phyloP scores from a whole-genome alignment of 2,797 vertebrate genomes.

The Mallotus villosus region DNA sequence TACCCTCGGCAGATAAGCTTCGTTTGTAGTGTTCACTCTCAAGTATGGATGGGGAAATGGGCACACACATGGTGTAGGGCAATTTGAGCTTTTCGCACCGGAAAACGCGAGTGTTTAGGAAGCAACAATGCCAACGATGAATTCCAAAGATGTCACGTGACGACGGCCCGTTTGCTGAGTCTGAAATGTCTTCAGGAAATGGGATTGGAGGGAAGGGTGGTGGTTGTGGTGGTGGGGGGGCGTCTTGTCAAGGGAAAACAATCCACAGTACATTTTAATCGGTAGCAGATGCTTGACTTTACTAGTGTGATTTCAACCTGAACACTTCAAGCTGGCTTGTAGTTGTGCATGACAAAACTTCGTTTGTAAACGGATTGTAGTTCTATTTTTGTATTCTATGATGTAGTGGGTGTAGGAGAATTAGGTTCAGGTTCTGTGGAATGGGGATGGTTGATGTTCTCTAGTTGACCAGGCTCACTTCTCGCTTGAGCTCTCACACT shows the following conservation, averaged over 20 bases:
- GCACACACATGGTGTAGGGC: too few species aligned
- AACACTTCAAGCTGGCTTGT: neutral
- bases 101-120: too few species aligned
- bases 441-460: too few species aligned
- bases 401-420: too few species aligned
- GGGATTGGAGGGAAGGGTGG: constrained; percentile 25
- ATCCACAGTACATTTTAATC: neutral
- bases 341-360: neutral
- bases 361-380: too few species aligned
- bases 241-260: neutral
- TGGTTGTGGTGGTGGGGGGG: neutral
- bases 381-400: too few species aligned
- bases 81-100: too few species aligned
- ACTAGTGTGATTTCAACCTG: neutral
- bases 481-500: too few species aligned
- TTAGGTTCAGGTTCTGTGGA: too few species aligned
- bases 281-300: neutral
- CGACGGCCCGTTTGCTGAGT: constrained; percentile 41
- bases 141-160: constrained; percentile 16
- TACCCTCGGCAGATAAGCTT: neutral
- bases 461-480: too few species aligned
- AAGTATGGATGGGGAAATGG: too few species aligned
- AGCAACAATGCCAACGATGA: neutral
- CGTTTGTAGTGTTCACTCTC: too few species aligned
- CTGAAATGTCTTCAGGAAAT: constrained; percentile 41